phyloP scores from a whole-genome alignment of 2,797 vertebrate species.

The Petrocephalus sullivani region DNA sequence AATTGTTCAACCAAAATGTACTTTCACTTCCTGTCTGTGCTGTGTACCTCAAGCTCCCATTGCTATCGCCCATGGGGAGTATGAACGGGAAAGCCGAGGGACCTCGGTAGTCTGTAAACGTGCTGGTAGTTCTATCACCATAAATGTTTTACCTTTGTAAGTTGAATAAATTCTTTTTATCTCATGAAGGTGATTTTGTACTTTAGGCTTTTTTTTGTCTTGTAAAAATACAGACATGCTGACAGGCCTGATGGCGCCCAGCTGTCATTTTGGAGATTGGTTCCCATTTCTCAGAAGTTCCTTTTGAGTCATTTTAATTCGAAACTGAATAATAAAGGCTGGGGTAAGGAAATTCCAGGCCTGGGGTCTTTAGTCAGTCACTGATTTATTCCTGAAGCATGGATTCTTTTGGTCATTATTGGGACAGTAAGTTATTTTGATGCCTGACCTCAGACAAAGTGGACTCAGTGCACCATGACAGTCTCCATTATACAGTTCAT shows the following conservation, averaged over 20 bases:
- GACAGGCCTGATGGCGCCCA: background rate
- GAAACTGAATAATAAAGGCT: background rate
- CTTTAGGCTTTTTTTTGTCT: constrained; percentile 22
- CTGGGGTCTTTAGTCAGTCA: background rate
- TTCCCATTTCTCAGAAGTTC: background rate
- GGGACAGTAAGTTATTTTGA: background rate
- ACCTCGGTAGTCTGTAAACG: constrained; percentile 50
- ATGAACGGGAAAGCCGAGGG: constrained; percentile 60
- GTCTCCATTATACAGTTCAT: background rate
- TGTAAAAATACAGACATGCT: background rate
- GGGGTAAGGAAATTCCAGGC: background rate
- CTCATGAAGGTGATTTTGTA: constrained; percentile 63
- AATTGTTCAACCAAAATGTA: constrained; percentile 71
- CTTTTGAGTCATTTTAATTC: background rate
- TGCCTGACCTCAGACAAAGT: background rate
- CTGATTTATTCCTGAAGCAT: background rate
- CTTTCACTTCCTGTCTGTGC: constrained; percentile 63
- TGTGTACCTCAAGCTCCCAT: constrained; percentile 63
- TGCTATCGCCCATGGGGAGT: constrained; percentile 62
- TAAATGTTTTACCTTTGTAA: constrained; percentile 85
- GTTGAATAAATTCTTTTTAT: constrained; percentile 89
- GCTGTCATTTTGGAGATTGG: background rate
- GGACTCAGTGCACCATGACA: background rate
- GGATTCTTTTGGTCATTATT: background rate
- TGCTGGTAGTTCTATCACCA: constrained; percentile 68